Base-by-base conservation (phyloP, 30 jellyfish, hydroid and myxozoan genomes). In the Hydractinia echinata region DNA sequence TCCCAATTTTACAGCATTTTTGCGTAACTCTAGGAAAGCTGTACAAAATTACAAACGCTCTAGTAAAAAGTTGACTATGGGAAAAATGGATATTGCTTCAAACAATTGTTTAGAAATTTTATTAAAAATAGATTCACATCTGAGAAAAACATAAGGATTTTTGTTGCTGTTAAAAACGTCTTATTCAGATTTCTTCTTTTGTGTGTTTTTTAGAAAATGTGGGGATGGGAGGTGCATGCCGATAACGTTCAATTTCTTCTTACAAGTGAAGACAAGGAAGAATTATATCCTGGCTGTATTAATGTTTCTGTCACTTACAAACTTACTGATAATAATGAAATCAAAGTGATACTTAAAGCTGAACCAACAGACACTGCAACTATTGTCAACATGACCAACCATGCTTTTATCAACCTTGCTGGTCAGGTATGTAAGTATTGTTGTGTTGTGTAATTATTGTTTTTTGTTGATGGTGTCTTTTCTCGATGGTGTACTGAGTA, bases 341-440 rank as follows among this genome's bases (percentile, higher is more conserved):
- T 92, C 30, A 83, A 66, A 77, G 78, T 92, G 44, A 53, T 81
- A 5, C 79, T 21, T 67, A 87, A 92, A 76, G 98, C 98, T 15
- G 68, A 69, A 14, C 95, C 72, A 10, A 56, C 79, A 44, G 96
- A 76, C 69, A 51, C 39, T 7, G 71, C 96, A 44, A 92, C 98
- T 3, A 77, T 92, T 16, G 84, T 92, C 85, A 84, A 86, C 86
- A 60, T 92, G 72, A 92, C 96, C 50, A 86, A 91, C 76, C 98
- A 92, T 79, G 90, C 98, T 4, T 92, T 88, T 76, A 85, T 92
- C 92, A 92, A 92, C 71, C 89, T 92, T n/a, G 77, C 94, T 56
- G 98, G 98, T 10, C 76, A 67, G 76, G 89, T 64, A 64, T 10
- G 61, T 21, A 30, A 30, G 44, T 30, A 30, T 30, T 30, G 44